Base-by-base conservation (phyloP, 2,888 invertebrate genomes). In the Tenthredo mesomela region DNA sequence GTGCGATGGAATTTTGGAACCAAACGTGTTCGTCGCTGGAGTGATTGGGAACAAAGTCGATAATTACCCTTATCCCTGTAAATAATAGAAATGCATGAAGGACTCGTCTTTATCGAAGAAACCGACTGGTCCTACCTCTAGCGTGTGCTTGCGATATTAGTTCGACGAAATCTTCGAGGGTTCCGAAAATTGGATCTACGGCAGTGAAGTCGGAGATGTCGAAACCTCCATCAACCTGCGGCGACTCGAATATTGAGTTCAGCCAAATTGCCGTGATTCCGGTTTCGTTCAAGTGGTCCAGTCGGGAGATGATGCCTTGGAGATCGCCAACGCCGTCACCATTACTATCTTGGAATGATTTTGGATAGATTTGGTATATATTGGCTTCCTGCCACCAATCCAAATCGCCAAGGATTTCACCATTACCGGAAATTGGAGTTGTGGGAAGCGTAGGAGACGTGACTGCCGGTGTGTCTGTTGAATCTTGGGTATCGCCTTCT, bases 311-410 rank as follows among this genome's bases (percentile, higher is more conserved):
- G 67, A 92, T 90, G 33, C 92, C 92, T 92, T 25, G 61, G 18
- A 77, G 89, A 89, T 95, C 95, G 12, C 95, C 95, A 25, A 94
- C 88, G 25, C 95, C 95, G 87, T 94, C 94, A 15, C 92, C 93
- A 89, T 94, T 90, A 0, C 93, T 91, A 90, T 95, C 95, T 50
- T 93, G 89, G 93, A 95, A 95, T 0, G 95, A 93, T 40, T 93
- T 90, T 1, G 93, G 91, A 86, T 93, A 93, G 4, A 94, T 92
- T 90, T 95, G 94, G 90, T 95, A 95, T 83, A 94, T 91, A 29
- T 94, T 91, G 4, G 93, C 92, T 77, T 93, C 94, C 88, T 95
- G 93, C 93, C 94, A 95, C 95, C 95, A 95, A 84, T 94, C 93
- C 18, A 78, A 33, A 25, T 78, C 58, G 18, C 21, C 37, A 15